Conservation (phyloP, 2,888 invertebrate species). For the Molanna angustata region DNA sequence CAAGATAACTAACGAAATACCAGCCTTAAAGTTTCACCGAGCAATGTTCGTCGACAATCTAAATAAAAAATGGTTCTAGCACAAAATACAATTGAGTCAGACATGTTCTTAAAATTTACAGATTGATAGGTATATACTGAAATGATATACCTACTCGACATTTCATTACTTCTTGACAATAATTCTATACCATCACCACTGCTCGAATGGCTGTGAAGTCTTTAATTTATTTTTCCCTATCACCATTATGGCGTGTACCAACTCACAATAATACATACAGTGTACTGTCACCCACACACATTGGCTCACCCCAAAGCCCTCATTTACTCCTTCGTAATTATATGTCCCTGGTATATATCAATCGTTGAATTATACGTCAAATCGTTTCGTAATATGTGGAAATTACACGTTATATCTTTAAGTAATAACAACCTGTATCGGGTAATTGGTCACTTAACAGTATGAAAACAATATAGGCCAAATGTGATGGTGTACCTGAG, state of each 20-base stretch:
- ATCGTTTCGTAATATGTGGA: slow-evolving; percentile 25
- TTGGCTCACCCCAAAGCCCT: slow-evolving; percentile 12
- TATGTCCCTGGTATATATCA: slow-evolving; percentile 25
- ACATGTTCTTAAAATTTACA: no score
- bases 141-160: no score
- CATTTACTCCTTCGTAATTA: slow-evolving; percentile 23
- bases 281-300: slow-evolving; percentile 3
- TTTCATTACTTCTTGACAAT: background rate
- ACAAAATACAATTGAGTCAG: no score
- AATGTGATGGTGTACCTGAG: no score
- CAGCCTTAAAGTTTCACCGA: no score
- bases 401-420: slow-evolving; percentile 29
- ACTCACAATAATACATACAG: no score
- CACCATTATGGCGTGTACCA: slow-evolving; percentile 1
- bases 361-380: slow-evolving; percentile 23
- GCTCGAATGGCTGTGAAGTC: background rate
- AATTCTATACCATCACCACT: background rate
- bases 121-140: no score
- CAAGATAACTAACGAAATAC: no score
- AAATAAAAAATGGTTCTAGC: no score
- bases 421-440: slow-evolving; percentile 25
- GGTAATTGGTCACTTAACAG: slow-evolving; percentile 30
- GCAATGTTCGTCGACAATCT: no score
- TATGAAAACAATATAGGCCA: slow-evolving; percentile 29
- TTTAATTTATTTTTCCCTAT: slow-evolving; percentile 6